phyloP scores from a whole-genome alignment of 1,140 invertebrate species.

The Ylistrum balloti region DNA sequence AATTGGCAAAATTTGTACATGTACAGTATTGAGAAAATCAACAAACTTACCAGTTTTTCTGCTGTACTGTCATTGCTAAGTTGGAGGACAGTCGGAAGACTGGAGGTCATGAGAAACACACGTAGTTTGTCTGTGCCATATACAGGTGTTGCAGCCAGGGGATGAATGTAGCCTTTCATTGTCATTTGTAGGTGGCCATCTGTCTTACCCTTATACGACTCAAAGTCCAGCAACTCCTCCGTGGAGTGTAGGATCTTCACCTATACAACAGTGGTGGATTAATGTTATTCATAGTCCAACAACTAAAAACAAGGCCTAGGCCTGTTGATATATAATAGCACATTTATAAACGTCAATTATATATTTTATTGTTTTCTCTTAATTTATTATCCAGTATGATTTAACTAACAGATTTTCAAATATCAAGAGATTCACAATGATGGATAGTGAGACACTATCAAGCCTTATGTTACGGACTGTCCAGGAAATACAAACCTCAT shows the following conservation, averaged over 20 bases:
- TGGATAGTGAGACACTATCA: too few species aligned
- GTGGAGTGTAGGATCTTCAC: slow-evolving; percentile 58
- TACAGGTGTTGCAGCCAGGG: slow-evolving; percentile 88
- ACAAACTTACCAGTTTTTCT: slow-evolving; percentile 66
- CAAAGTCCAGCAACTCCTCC: not conserved
- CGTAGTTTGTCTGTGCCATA: slow-evolving; percentile 64
- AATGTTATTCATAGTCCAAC: too few species aligned
- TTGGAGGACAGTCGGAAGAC: slow-evolving; percentile 68
- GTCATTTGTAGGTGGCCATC: slow-evolving; percentile 23
- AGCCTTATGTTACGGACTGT: too few species aligned
- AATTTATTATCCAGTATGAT: too few species aligned
- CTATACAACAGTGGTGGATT: slow-evolving; percentile 63
- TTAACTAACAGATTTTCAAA: too few species aligned
- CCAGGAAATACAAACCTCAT: slow-evolving; percentile 83
- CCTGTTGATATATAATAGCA: too few species aligned
- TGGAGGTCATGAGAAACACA: slow-evolving; percentile 67
- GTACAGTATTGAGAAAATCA: too few species aligned
- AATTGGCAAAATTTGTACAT: too few species aligned
- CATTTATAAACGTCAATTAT: too few species aligned
- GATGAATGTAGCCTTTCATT: slow-evolving; percentile 90
- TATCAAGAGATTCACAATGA: too few species aligned
- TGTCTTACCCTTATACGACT: not conserved
- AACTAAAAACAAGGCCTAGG: too few species aligned
- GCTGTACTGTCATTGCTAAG: slow-evolving; percentile 75
- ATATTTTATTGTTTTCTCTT: too few species aligned